Conservation (phyloP, 2,797 vertebrate genomes). For the Psittacula derbiana region DNA sequence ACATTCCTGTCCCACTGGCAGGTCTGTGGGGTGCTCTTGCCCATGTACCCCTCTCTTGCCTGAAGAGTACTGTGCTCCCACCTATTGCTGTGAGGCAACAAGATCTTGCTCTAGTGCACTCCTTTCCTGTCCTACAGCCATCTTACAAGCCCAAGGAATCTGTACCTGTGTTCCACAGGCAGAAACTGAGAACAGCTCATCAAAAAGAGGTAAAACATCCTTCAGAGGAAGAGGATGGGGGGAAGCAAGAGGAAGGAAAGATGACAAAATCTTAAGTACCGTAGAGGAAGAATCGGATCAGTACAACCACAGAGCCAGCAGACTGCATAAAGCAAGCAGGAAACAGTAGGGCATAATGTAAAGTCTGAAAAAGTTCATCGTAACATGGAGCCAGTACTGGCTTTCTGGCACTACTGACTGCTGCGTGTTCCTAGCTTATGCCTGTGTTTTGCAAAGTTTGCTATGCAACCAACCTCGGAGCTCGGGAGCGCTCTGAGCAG, state of each 20-base stretch:
- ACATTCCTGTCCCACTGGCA: not conserved
- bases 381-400: fast-evolving
- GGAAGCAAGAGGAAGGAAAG: not conserved
- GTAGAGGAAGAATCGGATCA: not conserved
- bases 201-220: not conserved
- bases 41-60: not conserved
- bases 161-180: not conserved
- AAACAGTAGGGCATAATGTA: not conserved
- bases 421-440: fast-evolving
- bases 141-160: not conserved
- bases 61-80: not conserved
- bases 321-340: not conserved
- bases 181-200: not conserved
- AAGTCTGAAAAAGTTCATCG: not conserved
- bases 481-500: not conserved
- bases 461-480: not conserved
- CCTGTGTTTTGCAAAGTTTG: not conserved
- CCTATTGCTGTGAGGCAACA: not conserved
- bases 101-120: not conserved
- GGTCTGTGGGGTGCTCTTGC: not conserved
- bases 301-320: fast-evolving
- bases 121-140: not conserved
- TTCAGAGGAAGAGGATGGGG: not conserved
- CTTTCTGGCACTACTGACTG: not conserved
- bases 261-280: not conserved